phyloP scores from a whole-genome alignment of 2,113 vertebrate species.

The Trichomycterus rosablanca region DNA sequence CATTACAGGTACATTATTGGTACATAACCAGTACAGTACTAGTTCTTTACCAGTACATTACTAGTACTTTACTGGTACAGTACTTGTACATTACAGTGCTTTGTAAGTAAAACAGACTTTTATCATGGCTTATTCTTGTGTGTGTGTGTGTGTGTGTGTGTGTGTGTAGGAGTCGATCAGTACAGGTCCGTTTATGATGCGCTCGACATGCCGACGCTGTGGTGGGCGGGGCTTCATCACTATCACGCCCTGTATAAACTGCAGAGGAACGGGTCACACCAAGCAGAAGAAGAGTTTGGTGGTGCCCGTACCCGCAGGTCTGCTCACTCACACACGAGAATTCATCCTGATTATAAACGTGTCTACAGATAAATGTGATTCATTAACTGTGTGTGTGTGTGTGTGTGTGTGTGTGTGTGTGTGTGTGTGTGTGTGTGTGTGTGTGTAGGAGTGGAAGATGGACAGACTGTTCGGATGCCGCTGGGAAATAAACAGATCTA shows the following conservation, averaged over 20 bases:
- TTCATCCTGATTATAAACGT: no score
- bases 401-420: no score
- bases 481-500: conserved; percentile 92
- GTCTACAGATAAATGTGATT: no score
- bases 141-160: neutral
- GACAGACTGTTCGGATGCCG: conserved; percentile 93
- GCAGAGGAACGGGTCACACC: conserved; percentile 82
- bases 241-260: conserved; percentile 75
- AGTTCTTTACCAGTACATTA: no score
- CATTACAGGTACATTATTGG: no score
- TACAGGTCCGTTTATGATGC: conserved; percentile 94
- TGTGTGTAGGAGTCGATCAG: conserved; percentile 83
- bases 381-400: no score
- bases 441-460: conserved; percentile 83
- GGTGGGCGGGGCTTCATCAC: conserved; percentile 82
- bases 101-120: no score
- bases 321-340: no score
- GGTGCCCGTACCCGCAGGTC: conserved; percentile 94
- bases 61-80: no score
- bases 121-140: no score
- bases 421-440: neutral
- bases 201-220: conserved; percentile 87
- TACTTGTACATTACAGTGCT: no score
- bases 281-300: conserved; percentile 85
- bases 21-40: no score